Percentiles rank a stretch among this genome's conserved stretches.
Conservation (phyloP, 1,140 invertebrate species). For the Drosophila elegans region DNA sequence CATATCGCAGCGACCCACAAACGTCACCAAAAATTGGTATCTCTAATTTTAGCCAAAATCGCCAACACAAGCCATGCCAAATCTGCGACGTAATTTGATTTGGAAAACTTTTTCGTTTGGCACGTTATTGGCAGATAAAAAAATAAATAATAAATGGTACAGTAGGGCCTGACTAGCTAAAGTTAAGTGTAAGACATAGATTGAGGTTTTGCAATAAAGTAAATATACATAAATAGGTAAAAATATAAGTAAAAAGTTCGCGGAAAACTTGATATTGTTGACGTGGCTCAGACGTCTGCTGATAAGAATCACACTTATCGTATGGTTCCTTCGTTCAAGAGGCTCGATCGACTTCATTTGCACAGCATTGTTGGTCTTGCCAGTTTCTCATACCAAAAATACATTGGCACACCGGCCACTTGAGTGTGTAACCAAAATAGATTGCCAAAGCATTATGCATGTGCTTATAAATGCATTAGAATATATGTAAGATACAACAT, state of each 20-base stretch:
- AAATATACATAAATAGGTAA: not conserved
- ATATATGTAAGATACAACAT: not conserved
- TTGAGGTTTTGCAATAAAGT: not conserved
- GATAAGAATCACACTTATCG: constrained; percentile 39
- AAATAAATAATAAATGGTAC: constrained; percentile 33
- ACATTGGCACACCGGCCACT: not conserved
- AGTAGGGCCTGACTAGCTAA: constrained; percentile 4
- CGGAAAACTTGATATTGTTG: constrained; percentile 4
- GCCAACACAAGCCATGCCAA: constrained; percentile 16
- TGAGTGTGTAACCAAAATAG: constrained; percentile 13
- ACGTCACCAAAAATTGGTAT: constrained; percentile 15
- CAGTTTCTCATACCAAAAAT: not conserved
- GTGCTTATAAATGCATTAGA: not conserved
- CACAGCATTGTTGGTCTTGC: not conserved
- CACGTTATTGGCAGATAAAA: constrained; percentile 53
- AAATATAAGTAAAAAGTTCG: not conserved
- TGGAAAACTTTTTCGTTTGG: constrained; percentile 41
- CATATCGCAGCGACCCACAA: not conserved
- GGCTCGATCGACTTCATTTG: constrained; percentile 2
- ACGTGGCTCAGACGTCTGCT: constrained; percentile 18
- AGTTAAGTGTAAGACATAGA: not conserved
- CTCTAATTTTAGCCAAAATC: constrained; percentile 57
- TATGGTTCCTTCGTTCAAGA: constrained; percentile 10
- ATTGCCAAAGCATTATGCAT: constrained; percentile 1
- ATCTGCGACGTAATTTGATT: constrained; percentile 47